These are phyloP conservation scores for Myoxocephalus aenaeus DNA, from an alignment of 2,797 vertebrate genomes.

Conservation along the genomic window DNA sequence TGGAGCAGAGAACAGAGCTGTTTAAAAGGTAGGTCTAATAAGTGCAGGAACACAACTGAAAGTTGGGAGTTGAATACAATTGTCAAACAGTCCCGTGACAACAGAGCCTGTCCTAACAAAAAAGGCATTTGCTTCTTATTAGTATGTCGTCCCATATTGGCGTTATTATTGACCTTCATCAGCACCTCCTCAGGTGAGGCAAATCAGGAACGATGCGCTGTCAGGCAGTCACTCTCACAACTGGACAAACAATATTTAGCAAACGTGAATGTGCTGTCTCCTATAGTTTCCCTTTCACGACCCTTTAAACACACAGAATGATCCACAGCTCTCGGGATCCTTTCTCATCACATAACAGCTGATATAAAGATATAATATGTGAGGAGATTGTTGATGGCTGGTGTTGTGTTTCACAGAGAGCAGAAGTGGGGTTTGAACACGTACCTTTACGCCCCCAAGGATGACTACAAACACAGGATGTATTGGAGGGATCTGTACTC, in stretches of 20 bases:
- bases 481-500: slow-evolving; percentile 99
- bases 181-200: not conserved
- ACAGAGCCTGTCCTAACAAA: not conserved
- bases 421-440: slow-evolving; percentile 97
- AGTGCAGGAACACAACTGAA: not conserved
- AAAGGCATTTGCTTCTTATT: not conserved
- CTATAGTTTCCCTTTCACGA: not conserved
- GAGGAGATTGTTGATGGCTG: slow-evolving; percentile 2
- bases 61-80: not conserved
- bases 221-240: no score
- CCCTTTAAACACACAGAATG: not conserved
- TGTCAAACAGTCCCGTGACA: not conserved
- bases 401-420: slow-evolving; percentile 81
- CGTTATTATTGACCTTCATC: not conserved
- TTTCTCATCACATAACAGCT: not conserved
- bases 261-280: not conserved
- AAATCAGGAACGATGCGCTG: no score
- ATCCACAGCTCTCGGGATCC: no score
- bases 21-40: slow-evolving; percentile 89
- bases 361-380: not conserved
- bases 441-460: slow-evolving; percentile 97
- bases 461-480: slow-evolving; percentile 99
- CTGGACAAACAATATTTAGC: not conserved
- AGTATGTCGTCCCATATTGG: not conserved
- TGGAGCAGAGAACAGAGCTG: slow-evolving; percentile 97